Conservation (phyloP, 2,797 vertebrate genomes). For the Hydrocynus forskahlii region DNA sequence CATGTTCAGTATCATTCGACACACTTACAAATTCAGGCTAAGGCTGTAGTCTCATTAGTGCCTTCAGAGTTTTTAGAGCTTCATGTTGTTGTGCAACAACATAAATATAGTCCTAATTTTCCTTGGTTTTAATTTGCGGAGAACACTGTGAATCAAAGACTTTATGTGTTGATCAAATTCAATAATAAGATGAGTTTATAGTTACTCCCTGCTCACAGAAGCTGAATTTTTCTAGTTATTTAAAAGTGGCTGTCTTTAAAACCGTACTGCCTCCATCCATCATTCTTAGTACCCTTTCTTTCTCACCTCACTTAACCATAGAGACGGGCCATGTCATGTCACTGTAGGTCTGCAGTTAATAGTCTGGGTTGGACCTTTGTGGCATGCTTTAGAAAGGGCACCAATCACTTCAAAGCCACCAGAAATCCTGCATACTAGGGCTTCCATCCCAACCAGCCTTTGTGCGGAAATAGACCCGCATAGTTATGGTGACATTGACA, state of each 20-base stretch:
- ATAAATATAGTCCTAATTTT: not conserved
- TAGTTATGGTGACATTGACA: conserved; percentile 73
- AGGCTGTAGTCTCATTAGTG: not conserved
- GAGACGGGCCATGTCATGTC: conserved; percentile 67
- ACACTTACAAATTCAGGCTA: not conserved
- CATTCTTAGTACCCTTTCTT: conserved; percentile 39
- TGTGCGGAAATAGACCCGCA: conserved; percentile 73
- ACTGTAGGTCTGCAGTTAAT: conserved; percentile 75
- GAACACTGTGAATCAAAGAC: not conserved
- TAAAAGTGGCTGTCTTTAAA: conserved; percentile 60
- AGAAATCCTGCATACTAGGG: conserved; percentile 59
- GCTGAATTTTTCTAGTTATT: not conserved
- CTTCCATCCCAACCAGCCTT: conserved; percentile 71
- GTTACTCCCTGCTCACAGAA: not conserved
- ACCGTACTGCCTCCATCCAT: conserved; percentile 14
- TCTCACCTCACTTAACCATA: conserved; percentile 66
- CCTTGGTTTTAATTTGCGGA: not conserved
- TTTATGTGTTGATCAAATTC: not conserved
- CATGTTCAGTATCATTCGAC: not conserved
- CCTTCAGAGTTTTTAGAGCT: no score
- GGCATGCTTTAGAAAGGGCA: conserved; percentile 65
- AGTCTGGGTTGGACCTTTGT: conserved; percentile 68
- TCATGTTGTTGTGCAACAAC: no score
- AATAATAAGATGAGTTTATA: not conserved
- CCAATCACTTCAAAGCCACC: conserved; percentile 72